phyloP scores from a whole-genome alignment of 2,888 invertebrate genomes.

The Rhamphomyia laevipes region DNA sequence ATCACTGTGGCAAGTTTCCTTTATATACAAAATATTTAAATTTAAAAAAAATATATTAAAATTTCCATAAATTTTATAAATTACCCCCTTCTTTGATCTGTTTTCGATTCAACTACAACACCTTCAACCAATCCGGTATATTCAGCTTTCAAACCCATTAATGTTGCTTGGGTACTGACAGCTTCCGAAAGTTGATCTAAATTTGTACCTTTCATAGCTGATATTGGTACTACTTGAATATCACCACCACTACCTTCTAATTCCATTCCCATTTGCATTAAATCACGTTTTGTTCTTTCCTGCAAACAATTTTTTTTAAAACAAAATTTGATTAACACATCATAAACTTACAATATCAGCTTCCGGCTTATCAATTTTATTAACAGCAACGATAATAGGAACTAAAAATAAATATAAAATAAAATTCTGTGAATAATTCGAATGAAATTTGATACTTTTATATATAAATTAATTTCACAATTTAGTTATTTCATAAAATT shows the following conservation, averaged over 20 bases:
- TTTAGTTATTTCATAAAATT: no score
- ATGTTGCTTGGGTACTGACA: conserved; percentile 68
- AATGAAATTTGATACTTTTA: no score
- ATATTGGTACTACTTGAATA: conserved; percentile 79
- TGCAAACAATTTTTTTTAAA: conserved; percentile 30
- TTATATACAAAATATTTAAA: not conserved
- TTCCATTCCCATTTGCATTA: conserved; percentile 66
- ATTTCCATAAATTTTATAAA: not conserved
- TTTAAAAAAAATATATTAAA: not conserved
- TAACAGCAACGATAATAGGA: conserved; percentile 92
- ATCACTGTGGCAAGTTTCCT: conserved; percentile 75
- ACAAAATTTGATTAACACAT: not conserved
- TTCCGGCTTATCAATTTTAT: conserved; percentile 91
- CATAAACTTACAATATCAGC: conserved; percentile 67
- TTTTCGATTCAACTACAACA: conserved; percentile 75
- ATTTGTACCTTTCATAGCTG: conserved; percentile 76
- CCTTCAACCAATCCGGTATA: conserved; percentile 78
- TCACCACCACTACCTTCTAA: conserved; percentile 88
- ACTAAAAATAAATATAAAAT: conserved; percentile 45
- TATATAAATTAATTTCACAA: no score
- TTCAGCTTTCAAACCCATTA: conserved; percentile 79
- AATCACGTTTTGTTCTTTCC: conserved; percentile 61
- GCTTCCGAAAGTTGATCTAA: conserved; percentile 71
- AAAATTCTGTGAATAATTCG: no score
- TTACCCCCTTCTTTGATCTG: conserved; percentile 55